Conservation (phyloP, 30 jellyfish, hydroid and myxozoan genomes). For the Rhopilema esculentum region DNA sequence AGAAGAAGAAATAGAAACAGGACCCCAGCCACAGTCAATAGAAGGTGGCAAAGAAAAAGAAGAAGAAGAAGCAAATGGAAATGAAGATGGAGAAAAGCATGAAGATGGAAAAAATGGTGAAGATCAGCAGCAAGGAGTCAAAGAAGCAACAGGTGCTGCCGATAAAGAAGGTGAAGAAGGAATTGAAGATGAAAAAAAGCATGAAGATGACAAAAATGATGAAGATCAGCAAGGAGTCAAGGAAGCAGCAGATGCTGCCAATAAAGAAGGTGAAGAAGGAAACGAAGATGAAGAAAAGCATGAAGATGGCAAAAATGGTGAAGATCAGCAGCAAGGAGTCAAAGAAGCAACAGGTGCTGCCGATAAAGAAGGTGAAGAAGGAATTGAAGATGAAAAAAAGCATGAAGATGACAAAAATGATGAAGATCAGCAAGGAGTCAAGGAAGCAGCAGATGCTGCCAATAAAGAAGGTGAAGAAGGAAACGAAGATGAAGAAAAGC, state of each 20-base stretch:
- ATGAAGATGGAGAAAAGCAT: not conserved
- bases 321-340: not conserved
- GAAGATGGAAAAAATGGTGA: not conserved
- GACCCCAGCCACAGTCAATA: not conserved
- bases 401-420: not conserved
- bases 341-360: not conserved
- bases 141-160: not conserved
- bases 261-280: constrained; percentile 3
- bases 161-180: not conserved
- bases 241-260: not conserved
- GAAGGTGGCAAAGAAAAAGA: not conserved
- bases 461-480: constrained; percentile 1
- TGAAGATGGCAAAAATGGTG: not conserved
- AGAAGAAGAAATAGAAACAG: not conserved
- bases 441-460: not conserved
- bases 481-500: not conserved
- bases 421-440: not conserved
- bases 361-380: not conserved
- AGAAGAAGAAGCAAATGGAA: not conserved
- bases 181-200: too few species aligned
- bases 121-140: not conserved
- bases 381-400: not conserved
- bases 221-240: not conserved
- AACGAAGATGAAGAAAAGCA: not conserved
- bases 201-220: too few species aligned